Base-by-base conservation (phyloP, 2,113 vertebrate species). In the Mohoua ochrocephala region DNA sequence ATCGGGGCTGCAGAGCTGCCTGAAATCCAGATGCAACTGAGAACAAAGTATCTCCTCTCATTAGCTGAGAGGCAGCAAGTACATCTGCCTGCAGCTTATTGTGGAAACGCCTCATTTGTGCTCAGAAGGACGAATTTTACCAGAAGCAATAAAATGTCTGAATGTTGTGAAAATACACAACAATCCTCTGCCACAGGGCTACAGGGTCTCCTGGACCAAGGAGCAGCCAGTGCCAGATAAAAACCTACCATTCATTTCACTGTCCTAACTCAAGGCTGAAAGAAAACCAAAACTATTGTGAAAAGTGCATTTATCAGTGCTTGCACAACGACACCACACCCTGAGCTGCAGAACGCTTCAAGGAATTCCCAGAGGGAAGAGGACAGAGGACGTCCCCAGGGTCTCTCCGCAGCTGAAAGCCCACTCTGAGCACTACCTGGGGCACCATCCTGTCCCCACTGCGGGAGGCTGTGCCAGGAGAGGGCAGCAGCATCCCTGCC, bases 401-500 rank as follows among this genome's bases (percentile, higher is more conserved):
- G 50, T 26, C n/a, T 20, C 30, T 24, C 18, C 2, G 3, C 15
- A 37, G 80, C 27, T 47, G 47, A n/a, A 69, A 35, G 47, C 35
- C 54, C 39, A 2, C 64, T 17, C 23, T 16, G 78, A 49, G 20
- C 65, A 16, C 4, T 2, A 2, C 21, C 41, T 65, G 6, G 10
- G 67, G 33, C 24, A 26, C 33, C 45, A 15, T 1, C 6, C 4
- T 0, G 61, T 0, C 31, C 47, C 24, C 1, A 3, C 14, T 8
- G 45, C 0, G 0, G 69, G 44, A 47, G 41, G 35, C 42, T 10
- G 2, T 0, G 83, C 95, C 96, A 73, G 60, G 30, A 92, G 96
- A 94, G 96, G 96, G 96, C 92, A 93, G 86, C 91, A 96, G 26
- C 70, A 89, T 28, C 92, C 78, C 88, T 90, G 85, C 54, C 78